These are phyloP conservation scores for Eristalis intricaria DNA, from an alignment of 2,888 invertebrate genomes.

Conservation along the genomic window DNA sequence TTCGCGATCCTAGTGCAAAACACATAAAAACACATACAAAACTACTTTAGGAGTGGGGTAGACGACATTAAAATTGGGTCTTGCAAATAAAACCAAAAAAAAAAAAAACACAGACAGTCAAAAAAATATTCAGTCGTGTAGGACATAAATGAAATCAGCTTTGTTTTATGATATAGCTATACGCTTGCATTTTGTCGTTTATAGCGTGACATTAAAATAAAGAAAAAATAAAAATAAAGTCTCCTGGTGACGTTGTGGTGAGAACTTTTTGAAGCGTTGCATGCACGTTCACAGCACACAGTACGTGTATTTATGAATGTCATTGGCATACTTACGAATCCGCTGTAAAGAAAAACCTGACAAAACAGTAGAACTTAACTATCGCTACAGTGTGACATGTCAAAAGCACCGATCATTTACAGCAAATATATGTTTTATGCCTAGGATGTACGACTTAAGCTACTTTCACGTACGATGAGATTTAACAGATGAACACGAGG, in stretches of 20 bases:
- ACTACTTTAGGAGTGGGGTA: constrained; percentile 81
- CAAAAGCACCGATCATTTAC: constrained; percentile 38
- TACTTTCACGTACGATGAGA: not conserved
- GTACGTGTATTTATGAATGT: constrained; percentile 5
- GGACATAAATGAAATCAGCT: constrained; percentile 14
- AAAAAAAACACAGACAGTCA: not conserved
- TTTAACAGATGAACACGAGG: not conserved
- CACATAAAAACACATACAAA: constrained; percentile 81
- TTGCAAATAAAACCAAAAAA: constrained; percentile 54
- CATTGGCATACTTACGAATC: constrained; percentile 16
- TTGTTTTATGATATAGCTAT: constrained; percentile 16
- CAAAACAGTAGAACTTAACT: not conserved
- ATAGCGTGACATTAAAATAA: constrained; percentile 32
- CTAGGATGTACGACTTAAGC: not conserved
- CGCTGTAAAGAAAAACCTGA: not conserved
- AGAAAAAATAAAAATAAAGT: constrained; percentile 5
- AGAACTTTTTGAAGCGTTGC: constrained; percentile 28
- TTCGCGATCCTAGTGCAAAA: constrained; percentile 83
- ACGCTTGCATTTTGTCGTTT: constrained; percentile 35
- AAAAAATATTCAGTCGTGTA: not conserved
- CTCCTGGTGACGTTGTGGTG: constrained; percentile 16
- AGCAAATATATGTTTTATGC: constrained; percentile 17
- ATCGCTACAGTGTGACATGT: constrained; percentile 25
- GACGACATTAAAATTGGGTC: constrained; percentile 75
- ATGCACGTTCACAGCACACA: constrained; percentile 43